Evolutionary conservation across 1,140 invertebrate species (phyloP).

Genomic region (Copidosoma floridanum): DNA sequence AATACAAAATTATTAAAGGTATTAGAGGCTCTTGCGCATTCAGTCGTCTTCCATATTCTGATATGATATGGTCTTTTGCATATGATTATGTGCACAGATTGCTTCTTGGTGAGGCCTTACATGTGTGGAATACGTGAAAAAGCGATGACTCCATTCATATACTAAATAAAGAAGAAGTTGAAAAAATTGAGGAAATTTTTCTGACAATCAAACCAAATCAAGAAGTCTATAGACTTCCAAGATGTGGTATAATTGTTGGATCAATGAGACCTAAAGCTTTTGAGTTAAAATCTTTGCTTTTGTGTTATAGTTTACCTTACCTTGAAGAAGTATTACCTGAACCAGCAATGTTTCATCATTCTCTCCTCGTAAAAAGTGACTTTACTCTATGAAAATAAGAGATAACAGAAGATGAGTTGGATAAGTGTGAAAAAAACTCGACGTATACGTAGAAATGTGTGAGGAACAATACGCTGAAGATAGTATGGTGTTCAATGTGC

Average conservation of each 20-base stretch:
- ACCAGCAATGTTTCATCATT: background rate
- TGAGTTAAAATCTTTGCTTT: background rate
- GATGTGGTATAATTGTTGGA: constrained; percentile 2
- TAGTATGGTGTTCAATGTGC: constrained; percentile 19
- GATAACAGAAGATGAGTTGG: constrained; percentile 14
- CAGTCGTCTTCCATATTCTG: constrained; percentile 9
- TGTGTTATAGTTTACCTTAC: constrained; percentile 18
- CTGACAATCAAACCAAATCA: background rate
- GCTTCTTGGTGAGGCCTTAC: constrained; percentile 22
- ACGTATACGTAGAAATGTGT: constrained; percentile 11
- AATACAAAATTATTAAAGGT: constrained; percentile 11
- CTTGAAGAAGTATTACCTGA: background rate
- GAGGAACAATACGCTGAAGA: constrained; percentile 8
- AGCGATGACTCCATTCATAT: background rate
- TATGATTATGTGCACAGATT: constrained; percentile 27
- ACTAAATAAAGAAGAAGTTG: background rate
- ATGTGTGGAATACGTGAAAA: constrained; percentile 18
- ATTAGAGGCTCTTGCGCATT: constrained; percentile 15
- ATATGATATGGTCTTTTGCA: constrained; percentile 30
- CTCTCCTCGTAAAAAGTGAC: constrained; percentile 8
- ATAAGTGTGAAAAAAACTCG: constrained; percentile 13
- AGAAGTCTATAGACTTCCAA: constrained; percentile 5
- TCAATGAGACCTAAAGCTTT: constrained; percentile 12
- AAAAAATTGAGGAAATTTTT: background rate
- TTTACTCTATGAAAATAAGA: constrained; percentile 4